phyloP scores from a whole-genome alignment of 2,888 invertebrate genomes.

The Mechanitis mazaeus region DNA sequence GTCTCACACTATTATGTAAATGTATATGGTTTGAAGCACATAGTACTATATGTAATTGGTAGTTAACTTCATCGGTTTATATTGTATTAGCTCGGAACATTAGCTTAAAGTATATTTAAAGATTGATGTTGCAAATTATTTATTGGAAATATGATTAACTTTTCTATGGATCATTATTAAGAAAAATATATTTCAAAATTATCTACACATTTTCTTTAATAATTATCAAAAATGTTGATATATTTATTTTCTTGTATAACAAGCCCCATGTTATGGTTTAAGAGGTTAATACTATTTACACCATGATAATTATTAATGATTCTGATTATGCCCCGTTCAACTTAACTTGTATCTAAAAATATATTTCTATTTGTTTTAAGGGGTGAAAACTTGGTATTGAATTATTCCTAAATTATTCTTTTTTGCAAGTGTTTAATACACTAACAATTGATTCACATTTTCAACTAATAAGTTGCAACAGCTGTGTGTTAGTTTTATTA shows the following conservation, averaged over 20 bases:
- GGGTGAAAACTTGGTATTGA: background rate
- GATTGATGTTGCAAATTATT: constrained; percentile 3
- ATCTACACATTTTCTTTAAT: no score
- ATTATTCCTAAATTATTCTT: background rate
- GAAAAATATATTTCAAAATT: no score
- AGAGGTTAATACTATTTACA: constrained; percentile 3
- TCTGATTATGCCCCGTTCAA: no score
- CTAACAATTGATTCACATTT: background rate
- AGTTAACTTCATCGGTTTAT: background rate
- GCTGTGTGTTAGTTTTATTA: background rate
- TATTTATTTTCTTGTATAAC: no score
- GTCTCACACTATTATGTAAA: constrained; percentile 26
- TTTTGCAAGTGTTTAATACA: background rate
- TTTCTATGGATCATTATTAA: background rate
- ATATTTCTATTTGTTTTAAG: no score
- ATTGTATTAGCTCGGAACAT: no score
- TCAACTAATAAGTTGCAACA: constrained; percentile 7
- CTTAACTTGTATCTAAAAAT: no score
- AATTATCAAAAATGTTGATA: no score
- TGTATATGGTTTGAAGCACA: constrained; percentile 6
- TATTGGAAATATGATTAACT: background rate
- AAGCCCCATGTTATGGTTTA: constrained; percentile 9
- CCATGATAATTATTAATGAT: no score
- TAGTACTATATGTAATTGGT: constrained; percentile 4
- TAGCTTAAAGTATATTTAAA: background rate